These are phyloP conservation scores for Elachura formosa DNA, from an alignment of 2,113 vertebrate species.

Conservation along the genomic window DNA sequence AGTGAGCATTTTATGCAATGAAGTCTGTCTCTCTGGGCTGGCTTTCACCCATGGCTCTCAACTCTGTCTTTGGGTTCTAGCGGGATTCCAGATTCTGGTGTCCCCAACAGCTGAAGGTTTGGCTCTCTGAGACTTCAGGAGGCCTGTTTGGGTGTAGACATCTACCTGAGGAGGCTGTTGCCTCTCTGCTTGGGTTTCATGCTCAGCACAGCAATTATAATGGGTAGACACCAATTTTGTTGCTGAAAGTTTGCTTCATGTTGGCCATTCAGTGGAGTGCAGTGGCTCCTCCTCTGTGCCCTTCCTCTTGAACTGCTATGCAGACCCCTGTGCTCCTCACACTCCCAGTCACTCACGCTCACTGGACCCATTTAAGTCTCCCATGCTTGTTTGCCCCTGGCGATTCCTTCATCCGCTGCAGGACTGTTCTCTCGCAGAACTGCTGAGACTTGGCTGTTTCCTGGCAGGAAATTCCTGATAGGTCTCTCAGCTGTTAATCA, in stretches of 20 bases:
- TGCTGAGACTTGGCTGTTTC: neutral
- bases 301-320: rapidly evolving
- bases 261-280: neutral
- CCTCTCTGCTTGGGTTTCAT: neutral
- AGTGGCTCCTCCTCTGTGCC: neutral
- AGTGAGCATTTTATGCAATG: rapidly evolving
- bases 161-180: neutral
- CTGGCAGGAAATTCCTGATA: neutral
- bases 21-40: neutral
- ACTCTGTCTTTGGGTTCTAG: neutral
- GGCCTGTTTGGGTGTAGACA: neutral
- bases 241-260: neutral
- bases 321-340: neutral
- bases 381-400: neutral
- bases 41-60: neutral
- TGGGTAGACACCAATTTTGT: neutral
- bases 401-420: neutral
- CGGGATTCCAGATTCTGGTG: rapidly evolving
- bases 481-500: neutral
- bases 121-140: neutral
- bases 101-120: neutral
- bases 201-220: neutral
- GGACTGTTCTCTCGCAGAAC: neutral
- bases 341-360: rapidly evolving
- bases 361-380: neutral